Conservation (phyloP, 2,888 invertebrate species). For the Tipula confusa region DNA sequence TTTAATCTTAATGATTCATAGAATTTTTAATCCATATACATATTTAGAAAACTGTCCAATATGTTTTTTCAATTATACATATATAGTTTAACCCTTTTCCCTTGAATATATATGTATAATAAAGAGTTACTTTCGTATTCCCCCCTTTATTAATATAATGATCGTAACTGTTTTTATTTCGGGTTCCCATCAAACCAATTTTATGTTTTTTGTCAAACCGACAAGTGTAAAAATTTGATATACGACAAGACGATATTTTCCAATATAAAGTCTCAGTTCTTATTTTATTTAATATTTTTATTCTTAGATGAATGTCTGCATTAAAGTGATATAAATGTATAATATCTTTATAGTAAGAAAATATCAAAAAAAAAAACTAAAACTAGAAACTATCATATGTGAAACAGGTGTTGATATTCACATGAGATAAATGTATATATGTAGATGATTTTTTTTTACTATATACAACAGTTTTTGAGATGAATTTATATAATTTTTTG, state of each 20-base stretch:
- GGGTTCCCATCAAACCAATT: slow-evolving; percentile 20
- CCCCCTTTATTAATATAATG: neutral
- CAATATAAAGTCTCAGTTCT: neutral
- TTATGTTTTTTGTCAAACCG: slow-evolving; percentile 20
- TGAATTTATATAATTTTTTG: neutral
- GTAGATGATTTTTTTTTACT: neutral
- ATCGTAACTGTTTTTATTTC: neutral
- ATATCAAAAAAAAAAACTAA: neutral
- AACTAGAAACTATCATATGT: neutral
- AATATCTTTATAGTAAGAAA: neutral
- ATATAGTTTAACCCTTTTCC: neutral
- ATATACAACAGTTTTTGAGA: neutral
- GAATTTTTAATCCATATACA: neutral
- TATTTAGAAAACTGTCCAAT: neutral
- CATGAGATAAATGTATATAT: neutral
- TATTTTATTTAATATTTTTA: neutral
- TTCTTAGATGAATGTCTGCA: slow-evolving; percentile 9
- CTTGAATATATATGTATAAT: no score
- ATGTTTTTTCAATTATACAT: neutral
- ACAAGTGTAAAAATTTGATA: slow-evolving; percentile 25
- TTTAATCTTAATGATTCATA: neutral
- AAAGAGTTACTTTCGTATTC: no score
- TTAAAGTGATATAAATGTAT: slow-evolving; percentile 12
- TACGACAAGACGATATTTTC: neutral
- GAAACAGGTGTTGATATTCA: slow-evolving; percentile 25